A percentile compares a stretch with the other conserved stretches of the same genome.
These are phyloP conservation scores for Scrobipalpa costella DNA, from an alignment of 2,888 invertebrate genomes.

Conservation along the genomic window DNA sequence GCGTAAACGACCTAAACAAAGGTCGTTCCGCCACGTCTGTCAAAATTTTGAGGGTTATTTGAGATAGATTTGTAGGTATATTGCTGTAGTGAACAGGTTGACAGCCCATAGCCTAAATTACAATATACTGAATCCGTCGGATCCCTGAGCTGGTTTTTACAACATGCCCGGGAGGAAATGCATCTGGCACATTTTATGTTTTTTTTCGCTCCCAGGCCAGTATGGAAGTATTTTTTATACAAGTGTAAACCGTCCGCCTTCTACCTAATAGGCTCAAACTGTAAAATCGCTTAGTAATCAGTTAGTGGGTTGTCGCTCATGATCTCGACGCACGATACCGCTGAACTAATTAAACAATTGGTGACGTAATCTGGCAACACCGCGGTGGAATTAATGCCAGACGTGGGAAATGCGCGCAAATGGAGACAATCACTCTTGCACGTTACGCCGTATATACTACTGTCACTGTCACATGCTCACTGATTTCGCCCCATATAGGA, in stretches of 20 bases:
- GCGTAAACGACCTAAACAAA: too few relatives aligned
- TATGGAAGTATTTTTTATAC: too few relatives aligned
- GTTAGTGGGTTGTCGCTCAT: constrained; percentile 22
- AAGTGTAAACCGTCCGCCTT: background rate
- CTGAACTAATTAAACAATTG: constrained; percentile 28
- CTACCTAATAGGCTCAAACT: background rate
- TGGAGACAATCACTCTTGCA: constrained; percentile 26
- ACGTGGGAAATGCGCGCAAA: constrained; percentile 28
- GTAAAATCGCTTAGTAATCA: constrained; percentile 19
- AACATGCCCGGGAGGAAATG: too few relatives aligned
- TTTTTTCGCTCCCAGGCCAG: too few relatives aligned
- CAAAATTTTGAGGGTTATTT: too few relatives aligned
- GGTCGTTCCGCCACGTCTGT: too few relatives aligned
- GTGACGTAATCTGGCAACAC: constrained; percentile 28
- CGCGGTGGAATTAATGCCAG: constrained; percentile 27
- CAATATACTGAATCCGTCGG: too few relatives aligned
- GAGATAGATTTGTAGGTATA: too few relatives aligned
- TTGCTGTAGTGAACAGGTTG: too few relatives aligned
- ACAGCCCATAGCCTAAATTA: too few relatives aligned
- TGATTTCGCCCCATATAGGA: background rate
- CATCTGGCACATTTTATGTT: too few relatives aligned
- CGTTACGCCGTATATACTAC: constrained; percentile 16
- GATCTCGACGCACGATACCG: constrained; percentile 19
- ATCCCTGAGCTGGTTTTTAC: too few relatives aligned
- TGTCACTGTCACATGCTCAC: constrained; percentile 12